phyloP scores from a whole-genome alignment of 2,113 vertebrate species.

The Ochotona princeps region DNA sequence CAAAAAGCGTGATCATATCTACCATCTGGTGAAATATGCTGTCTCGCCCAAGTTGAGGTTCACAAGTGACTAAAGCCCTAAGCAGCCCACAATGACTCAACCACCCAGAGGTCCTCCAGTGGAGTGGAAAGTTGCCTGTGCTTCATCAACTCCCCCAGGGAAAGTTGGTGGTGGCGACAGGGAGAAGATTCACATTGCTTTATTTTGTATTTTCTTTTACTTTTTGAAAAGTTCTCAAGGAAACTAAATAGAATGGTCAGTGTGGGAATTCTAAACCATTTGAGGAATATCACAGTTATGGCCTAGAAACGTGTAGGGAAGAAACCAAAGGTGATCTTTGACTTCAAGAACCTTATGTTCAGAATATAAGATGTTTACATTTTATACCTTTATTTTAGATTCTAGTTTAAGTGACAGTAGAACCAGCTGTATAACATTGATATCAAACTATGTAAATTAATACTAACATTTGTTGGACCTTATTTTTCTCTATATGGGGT shows the following conservation, averaged over 20 bases:
- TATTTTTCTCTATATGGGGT: background rate
- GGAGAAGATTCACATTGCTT: background rate
- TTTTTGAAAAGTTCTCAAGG: background rate
- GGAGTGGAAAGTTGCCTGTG: conserved; percentile 11
- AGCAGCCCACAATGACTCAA: conserved; percentile 67
- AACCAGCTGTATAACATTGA: background rate
- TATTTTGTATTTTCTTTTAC: background rate
- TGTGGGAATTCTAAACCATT: too few relatives aligned
- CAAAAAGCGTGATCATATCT: conserved; percentile 60
- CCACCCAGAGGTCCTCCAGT: conserved; percentile 34
- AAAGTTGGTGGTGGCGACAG: background rate
- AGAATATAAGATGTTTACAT: too few relatives aligned
- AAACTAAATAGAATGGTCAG: background rate
- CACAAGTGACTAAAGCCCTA: conserved; percentile 59
- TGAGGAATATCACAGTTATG: background rate
- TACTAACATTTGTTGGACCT: background rate
- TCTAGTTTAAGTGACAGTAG: background rate
- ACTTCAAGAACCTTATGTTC: background rate
- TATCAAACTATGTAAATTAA: background rate
- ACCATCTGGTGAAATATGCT: conserved; percentile 62
- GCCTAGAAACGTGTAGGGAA: too few relatives aligned
- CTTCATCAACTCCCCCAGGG: background rate
- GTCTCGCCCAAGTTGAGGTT: conserved; percentile 71
- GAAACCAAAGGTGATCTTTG: background rate
- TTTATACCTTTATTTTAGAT: background rate